These are phyloP conservation scores for Choloepus hoffmanni DNA, from an alignment of 2,113 vertebrate species.

Conservation along the genomic window DNA sequence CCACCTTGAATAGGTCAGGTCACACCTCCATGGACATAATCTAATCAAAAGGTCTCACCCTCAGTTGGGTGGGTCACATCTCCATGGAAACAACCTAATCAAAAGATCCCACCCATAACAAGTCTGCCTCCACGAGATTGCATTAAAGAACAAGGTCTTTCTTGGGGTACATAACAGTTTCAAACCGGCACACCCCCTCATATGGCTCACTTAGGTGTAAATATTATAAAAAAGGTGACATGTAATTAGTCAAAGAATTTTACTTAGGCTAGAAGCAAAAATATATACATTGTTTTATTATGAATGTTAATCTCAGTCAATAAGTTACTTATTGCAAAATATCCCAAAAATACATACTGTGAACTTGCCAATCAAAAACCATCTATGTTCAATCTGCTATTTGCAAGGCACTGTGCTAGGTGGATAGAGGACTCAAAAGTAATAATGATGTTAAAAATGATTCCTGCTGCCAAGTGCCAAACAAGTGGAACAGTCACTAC, in stretches of 20 bases:
- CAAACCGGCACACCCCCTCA: background rate
- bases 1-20: no score
- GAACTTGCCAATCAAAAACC: background rate
- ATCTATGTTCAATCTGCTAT: background rate
- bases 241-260: background rate
- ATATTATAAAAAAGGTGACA: background rate
- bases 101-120: no score
- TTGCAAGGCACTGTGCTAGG: background rate
- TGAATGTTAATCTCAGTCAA: background rate
- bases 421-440: background rate
- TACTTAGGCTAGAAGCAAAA: constrained; percentile 34
- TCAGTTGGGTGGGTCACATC: no score
- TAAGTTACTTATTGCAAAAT: constrained; percentile 4
- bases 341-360: background rate
- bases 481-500: no score
- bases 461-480: background rate
- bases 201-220: background rate
- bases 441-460: background rate
- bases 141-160: no score
- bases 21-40: no score
- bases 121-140: no score
- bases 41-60: no score
- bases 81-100: no score
- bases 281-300: background rate
- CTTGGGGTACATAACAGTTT: no score